These are phyloP conservation scores for Myrmecobius fasciatus DNA, from an alignment of 2,113 vertebrate genomes.

Conservation along the genomic window DNA sequence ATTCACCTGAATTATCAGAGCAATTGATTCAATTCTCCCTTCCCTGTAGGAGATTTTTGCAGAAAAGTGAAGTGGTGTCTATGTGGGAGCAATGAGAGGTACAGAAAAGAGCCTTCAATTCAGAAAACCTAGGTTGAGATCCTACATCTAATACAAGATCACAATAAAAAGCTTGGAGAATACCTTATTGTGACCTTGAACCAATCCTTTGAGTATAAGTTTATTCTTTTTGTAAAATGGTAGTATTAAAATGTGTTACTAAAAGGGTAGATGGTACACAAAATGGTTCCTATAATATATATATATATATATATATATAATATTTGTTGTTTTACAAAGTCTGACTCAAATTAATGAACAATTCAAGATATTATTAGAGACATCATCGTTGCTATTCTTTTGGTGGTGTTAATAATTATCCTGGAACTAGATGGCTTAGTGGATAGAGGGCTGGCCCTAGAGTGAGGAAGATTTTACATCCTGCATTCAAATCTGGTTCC, in stretches of 20 bases:
- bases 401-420: neutral
- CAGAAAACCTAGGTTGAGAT: neutral
- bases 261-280: neutral
- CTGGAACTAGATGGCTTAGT: neutral
- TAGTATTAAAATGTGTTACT: neutral
- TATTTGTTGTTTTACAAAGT: neutral
- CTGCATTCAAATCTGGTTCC: neutral
- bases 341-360: neutral
- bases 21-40: neutral
- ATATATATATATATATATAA: no score
- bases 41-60: neutral
- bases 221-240: neutral
- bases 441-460: neutral
- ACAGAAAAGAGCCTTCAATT: neutral
- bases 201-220: neutral
- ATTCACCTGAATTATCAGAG: conserved; percentile 8
- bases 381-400: neutral
- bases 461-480: neutral
- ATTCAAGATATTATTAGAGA: neutral
- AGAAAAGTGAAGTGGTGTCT: neutral
- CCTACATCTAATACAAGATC: neutral
- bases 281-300: no score
- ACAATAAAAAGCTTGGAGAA: neutral
- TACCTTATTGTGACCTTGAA: neutral
- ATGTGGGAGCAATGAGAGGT: neutral